These are phyloP conservation scores for Drosophila nannoptera DNA, from an alignment of 1,140 invertebrate genomes.

Conservation along the genomic window DNA sequence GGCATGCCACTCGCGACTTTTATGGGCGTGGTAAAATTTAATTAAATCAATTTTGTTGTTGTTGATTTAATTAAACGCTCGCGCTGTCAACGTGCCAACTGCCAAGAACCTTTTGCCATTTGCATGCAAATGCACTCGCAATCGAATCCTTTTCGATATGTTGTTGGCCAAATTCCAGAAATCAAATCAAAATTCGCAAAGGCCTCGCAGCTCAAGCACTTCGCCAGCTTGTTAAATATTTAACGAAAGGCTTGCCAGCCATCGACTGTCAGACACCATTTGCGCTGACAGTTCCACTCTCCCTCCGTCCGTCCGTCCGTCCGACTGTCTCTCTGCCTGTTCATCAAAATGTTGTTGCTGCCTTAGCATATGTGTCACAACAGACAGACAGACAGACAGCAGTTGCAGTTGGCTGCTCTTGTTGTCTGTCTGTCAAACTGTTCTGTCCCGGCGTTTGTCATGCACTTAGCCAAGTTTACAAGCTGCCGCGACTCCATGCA, in stretches of 20 bases:
- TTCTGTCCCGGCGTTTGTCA: conserved; percentile 57
- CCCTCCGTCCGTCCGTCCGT: conserved; percentile 24
- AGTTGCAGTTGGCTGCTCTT: conserved; percentile 22
- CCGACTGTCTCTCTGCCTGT: neutral
- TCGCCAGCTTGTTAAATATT: conserved; percentile 32
- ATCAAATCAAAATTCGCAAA: conserved; percentile 14
- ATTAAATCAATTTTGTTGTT: conserved; percentile 70
- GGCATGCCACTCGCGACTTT: conserved; percentile 5
- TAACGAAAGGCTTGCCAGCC: conserved; percentile 4
- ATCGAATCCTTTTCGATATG: neutral
- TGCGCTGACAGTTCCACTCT: conserved; percentile 44
- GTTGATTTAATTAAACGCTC: conserved; percentile 60
- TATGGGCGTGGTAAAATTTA: conserved; percentile 52
- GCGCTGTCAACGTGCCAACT: conserved; percentile 12
- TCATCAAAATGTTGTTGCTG: conserved; percentile 38
- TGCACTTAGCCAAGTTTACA: conserved; percentile 61
- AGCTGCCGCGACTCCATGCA: conserved; percentile 7
- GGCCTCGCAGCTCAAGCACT: conserved; percentile 13
- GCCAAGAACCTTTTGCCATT: conserved; percentile 37
- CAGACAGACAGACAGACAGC: conserved; percentile 18
- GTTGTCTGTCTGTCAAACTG: conserved; percentile 49
- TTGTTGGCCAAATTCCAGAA: neutral
- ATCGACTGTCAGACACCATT: conserved; percentile 8
- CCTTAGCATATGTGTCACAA: conserved; percentile 41
- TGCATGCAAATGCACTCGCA: conserved; percentile 31